Conservation (phyloP, 2,113 vertebrate species). For the Nerophis ophidion region DNA sequence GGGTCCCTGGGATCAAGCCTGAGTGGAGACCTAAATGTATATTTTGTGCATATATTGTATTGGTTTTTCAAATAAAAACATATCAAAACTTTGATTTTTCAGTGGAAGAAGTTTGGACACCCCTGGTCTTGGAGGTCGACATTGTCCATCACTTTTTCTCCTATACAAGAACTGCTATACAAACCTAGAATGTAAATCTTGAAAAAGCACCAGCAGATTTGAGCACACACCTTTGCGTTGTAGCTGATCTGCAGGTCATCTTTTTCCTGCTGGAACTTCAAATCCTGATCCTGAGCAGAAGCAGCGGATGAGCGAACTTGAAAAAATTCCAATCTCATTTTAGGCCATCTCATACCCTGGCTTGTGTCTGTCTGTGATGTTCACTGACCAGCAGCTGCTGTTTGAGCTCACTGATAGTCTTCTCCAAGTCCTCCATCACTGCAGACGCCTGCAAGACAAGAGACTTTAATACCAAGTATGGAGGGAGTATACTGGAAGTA, state of each 20-base stretch:
- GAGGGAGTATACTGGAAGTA: no score
- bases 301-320: no score
- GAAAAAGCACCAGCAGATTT: background rate
- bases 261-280: slow-evolving; percentile 77
- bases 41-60: no score
- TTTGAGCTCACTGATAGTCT: slow-evolving; percentile 67
- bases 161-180: slow-evolving; percentile 2
- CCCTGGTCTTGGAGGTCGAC: no score
- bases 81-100: no score
- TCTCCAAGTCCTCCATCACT: slow-evolving; percentile 76
- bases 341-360: slow-evolving; percentile 66
- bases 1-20: no score
- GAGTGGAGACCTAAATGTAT: no score
- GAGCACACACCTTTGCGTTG: slow-evolving; percentile 81
- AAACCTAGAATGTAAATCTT: no score
- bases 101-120: no score
- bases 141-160: no score
- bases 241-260: slow-evolving; percentile 69
- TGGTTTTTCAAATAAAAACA: no score
- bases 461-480: slow-evolving; percentile 3
- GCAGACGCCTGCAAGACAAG: slow-evolving; percentile 71
- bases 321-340: background rate
- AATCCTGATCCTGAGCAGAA: slow-evolving; percentile 78
- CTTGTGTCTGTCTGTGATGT: slow-evolving; percentile 72
- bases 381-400: slow-evolving; percentile 78